phyloP scores from a whole-genome alignment of 2,797 vertebrate genomes.

The Cynopterus sphinx region DNA sequence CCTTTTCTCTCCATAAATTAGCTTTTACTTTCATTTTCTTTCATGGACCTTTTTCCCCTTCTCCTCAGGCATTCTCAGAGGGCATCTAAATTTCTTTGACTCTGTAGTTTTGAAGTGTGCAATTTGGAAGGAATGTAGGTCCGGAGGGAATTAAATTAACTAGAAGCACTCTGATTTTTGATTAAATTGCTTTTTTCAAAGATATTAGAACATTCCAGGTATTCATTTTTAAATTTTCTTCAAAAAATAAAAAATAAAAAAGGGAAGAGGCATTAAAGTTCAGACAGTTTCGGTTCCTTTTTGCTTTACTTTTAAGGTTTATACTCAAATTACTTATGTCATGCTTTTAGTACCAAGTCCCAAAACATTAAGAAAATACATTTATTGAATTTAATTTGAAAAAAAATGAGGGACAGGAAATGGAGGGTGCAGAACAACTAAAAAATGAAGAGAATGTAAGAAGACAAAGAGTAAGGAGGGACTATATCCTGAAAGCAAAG shows the following conservation, averaged over 20 bases:
- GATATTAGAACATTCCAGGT: constrained; percentile 83
- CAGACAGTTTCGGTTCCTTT: constrained; percentile 69
- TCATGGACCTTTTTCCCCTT: constrained; percentile 77
- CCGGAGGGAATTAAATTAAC: constrained; percentile 89
- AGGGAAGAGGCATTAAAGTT: constrained; percentile 64
- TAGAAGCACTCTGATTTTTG: constrained; percentile 86
- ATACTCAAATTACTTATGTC: constrained; percentile 61
- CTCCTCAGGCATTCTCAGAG: constrained; percentile 85
- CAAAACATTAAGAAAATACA: constrained; percentile 65
- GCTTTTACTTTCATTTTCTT: constrained; percentile 84
- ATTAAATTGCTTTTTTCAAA: constrained; percentile 88
- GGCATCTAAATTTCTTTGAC: constrained; percentile 85
- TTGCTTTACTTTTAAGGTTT: constrained; percentile 75
- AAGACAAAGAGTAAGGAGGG: not conserved
- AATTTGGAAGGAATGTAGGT: constrained; percentile 85
- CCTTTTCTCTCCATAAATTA: constrained; percentile 76
- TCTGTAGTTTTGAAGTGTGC: constrained; percentile 85
- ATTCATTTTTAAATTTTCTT: constrained; percentile 83
- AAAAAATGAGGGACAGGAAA: not conserved
- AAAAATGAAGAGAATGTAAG: not conserved
- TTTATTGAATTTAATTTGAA: constrained; percentile 54
- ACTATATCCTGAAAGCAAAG: not conserved
- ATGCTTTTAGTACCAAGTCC: constrained; percentile 54
- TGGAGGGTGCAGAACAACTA: not conserved
- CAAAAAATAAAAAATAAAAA: constrained; percentile 58